Base-by-base conservation (phyloP, 2,888 invertebrate genomes). In the Tinea semifulvella region DNA sequence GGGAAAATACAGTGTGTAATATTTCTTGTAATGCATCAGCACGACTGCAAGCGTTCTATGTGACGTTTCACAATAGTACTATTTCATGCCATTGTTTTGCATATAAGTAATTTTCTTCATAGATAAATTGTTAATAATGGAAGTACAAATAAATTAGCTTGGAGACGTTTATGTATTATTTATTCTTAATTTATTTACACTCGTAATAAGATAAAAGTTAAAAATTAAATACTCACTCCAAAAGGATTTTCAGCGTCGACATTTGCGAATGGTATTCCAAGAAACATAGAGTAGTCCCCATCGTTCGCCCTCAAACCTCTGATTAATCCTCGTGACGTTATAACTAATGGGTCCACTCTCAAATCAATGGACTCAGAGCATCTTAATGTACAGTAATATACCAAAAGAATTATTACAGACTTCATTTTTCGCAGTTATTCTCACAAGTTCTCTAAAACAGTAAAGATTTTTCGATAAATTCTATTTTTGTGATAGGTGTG, bases 211-310 rank as follows among this genome's bases (percentile, higher is more conserved):
- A n/a, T n/a, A n/a, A n/a, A n/a, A n/a, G n/a, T n/a, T n/a, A n/a
- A n/a, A n/a, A n/a, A n/a, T n/a, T 42, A 39, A 42, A 49, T 47
- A 60, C 68, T 61, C 49, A 74, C 74, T 49, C 68, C 70, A 54
- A 75, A 76, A 22, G 71, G 66, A 45, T 70, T 65, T 0, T 48
- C 47, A 18, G 59, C 52, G 35, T 70, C 52, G 1, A 75, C 67
- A 39, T 49, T 55, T 7, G 66, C 73, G 48, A 65, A 75, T 0
- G 75, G 74, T 31, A 76, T 59, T 5, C 75, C 73, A 47, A 70
- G 60, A 43, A 63, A 75, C 19, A 67, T 64, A 3, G 55, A 53
- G 26, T 62, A 69, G 2, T 58, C 55, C 0, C 63, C 61, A 46
- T 63, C 58, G 19, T 44, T 47, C 8, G 60, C 56, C 19, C 46